Conservation (phyloP, 2,888 invertebrate genomes). For the Seladonia tumulorum region DNA sequence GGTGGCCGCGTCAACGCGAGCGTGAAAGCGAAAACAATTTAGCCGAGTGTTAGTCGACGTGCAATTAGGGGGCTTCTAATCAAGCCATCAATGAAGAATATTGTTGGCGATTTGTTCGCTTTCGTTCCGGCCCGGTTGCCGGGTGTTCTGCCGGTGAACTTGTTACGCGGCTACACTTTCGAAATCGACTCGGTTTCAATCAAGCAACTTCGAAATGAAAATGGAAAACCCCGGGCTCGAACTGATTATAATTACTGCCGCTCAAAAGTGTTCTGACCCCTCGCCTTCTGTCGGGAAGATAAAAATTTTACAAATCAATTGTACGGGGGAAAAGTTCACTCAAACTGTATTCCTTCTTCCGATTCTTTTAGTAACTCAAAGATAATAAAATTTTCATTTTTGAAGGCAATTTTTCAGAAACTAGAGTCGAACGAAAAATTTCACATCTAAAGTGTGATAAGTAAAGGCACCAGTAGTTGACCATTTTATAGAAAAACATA, state of each 20-base stretch:
- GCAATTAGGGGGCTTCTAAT: constrained; percentile 68
- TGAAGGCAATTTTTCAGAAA: too few relatives aligned
- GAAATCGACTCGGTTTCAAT: constrained; percentile 17
- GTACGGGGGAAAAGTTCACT: too few relatives aligned
- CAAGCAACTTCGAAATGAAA: not conserved
- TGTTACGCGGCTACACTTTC: not conserved
- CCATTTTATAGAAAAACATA: too few relatives aligned
- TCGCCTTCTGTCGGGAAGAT: too few relatives aligned
- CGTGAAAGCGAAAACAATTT: constrained; percentile 59
- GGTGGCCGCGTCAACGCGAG: constrained; percentile 31
- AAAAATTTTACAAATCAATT: too few relatives aligned
- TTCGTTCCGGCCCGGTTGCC: not conserved
- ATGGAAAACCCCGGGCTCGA: not conserved
- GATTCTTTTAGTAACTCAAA: too few relatives aligned
- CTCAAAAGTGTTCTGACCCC: too few relatives aligned
- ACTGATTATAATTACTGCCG: not conserved
- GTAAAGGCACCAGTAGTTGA: too few relatives aligned
- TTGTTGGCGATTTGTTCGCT: constrained; percentile 43
- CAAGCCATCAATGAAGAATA: constrained; percentile 63
- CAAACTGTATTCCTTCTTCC: too few relatives aligned
- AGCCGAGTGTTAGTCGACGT: constrained; percentile 44
- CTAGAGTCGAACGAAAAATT: too few relatives aligned
- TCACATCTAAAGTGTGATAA: too few relatives aligned
- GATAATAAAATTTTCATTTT: too few relatives aligned
- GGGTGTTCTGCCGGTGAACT: not conserved